These are phyloP conservation scores for Eudasyphora cyanicolor DNA, from an alignment of 2,888 invertebrate genomes.

Conservation along the genomic window DNA sequence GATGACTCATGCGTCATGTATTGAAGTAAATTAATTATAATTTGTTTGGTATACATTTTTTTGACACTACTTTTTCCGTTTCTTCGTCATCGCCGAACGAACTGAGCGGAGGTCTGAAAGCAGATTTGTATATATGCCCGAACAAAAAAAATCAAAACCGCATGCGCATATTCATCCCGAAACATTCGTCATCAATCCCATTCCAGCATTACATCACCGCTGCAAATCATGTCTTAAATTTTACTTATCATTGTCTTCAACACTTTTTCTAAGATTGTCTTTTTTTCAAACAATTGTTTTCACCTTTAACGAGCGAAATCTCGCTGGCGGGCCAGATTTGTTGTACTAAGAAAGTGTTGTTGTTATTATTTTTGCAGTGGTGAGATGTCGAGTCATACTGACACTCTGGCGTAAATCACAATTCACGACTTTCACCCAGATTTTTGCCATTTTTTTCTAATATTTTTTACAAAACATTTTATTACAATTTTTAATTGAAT, in stretches of 20 bases:
- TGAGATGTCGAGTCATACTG: background rate
- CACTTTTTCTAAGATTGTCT: slow-evolving; percentile 21
- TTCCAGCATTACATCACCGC: slow-evolving; percentile 1
- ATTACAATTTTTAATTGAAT: slow-evolving; percentile 34
- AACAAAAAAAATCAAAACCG: too few species aligned
- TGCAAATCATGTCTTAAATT: background rate
- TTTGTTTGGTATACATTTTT: background rate
- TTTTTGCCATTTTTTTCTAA: background rate
- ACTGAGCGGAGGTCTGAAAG: too few species aligned
- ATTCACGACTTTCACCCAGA: slow-evolving; percentile 35
- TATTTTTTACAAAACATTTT: slow-evolving; percentile 2
- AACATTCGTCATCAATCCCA: background rate
- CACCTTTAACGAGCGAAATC: background rate
- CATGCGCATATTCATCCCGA: background rate
- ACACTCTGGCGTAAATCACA: background rate
- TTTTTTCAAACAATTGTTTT: slow-evolving; percentile 13
- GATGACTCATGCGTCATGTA: background rate
- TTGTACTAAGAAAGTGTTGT: slow-evolving; percentile 9
- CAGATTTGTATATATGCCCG: too few species aligned
- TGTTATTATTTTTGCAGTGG: background rate
- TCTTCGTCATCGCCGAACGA: background rate
- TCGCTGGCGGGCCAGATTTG: background rate
- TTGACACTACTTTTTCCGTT: background rate
- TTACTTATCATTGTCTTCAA: slow-evolving; percentile 25
- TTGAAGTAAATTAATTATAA: slow-evolving; percentile 27